These are phyloP conservation scores for Drosophila suzukii DNA, from an alignment of 1,140 invertebrate species.

Conservation along the genomic window DNA sequence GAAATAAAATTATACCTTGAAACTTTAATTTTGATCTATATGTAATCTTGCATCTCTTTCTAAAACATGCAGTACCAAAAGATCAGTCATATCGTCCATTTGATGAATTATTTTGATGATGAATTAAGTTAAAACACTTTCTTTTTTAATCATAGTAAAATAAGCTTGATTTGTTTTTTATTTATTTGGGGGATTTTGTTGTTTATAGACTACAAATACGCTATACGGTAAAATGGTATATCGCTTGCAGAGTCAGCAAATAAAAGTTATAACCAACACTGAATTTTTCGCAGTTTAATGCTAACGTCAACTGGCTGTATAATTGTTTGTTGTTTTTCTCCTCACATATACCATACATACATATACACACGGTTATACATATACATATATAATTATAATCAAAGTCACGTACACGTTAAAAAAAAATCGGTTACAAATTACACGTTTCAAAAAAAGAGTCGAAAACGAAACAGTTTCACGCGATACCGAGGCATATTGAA, in stretches of 20 bases:
- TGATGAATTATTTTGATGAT: no score
- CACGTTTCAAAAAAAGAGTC: not conserved
- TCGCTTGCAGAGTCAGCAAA: conserved; percentile 61
- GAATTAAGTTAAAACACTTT: not conserved
- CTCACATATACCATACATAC: conserved; percentile 31
- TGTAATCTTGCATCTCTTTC: not conserved
- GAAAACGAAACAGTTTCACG: conserved; percentile 22
- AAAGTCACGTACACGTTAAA: conserved; percentile 32
- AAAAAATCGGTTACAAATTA: conserved; percentile 16
- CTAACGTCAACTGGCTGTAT: conserved; percentile 40
- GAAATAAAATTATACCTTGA: no score
- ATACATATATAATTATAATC: conserved; percentile 38
- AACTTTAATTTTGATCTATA: no score
- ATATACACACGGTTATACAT: conserved; percentile 40
- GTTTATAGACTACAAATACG: conserved; percentile 74
- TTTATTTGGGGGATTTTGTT: conserved; percentile 29
- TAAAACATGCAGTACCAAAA: not conserved
- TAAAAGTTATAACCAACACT: conserved; percentile 46
- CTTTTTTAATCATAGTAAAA: conserved; percentile 38
- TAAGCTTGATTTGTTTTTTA: conserved; percentile 32
- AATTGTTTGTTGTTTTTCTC: conserved; percentile 19
- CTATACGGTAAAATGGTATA: conserved; percentile 76
- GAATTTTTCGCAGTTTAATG: conserved; percentile 29
- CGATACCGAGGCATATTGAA: conserved; percentile 25
- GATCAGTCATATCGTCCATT: not conserved